These are phyloP conservation scores for Athrips mouffetella DNA, from an alignment of 2,888 invertebrate genomes.

Conservation along the genomic window DNA sequence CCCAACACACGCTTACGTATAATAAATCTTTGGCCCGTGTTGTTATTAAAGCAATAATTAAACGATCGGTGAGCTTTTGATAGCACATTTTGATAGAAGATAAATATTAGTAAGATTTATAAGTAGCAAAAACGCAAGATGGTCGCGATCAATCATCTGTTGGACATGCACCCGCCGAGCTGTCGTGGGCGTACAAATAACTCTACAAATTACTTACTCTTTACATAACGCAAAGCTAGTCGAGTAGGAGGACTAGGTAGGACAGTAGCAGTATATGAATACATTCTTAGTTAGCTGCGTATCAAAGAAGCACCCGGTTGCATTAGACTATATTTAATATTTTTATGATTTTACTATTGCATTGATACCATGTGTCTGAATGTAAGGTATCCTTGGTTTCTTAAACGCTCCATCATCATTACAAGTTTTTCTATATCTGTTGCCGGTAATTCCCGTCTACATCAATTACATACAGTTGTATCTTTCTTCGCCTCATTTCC, in stretches of 20 bases:
- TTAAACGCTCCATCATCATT: background rate
- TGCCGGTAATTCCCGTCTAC: background rate
- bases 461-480: background rate
- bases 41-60: constrained; percentile 38
- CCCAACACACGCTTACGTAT: constrained; percentile 34
- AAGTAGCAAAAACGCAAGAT: background rate
- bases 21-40: constrained; percentile 52
- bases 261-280: background rate
- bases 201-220: background rate
- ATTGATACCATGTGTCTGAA: no score
- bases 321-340: constrained; percentile 1
- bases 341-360: no score
- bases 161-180: background rate
- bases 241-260: constrained; percentile 3
- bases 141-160: constrained; percentile 10
- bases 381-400: background rate
- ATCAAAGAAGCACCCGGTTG: background rate
- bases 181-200: constrained; percentile 8
- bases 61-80: constrained; percentile 24
- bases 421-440: background rate
- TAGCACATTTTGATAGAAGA: constrained; percentile 6
- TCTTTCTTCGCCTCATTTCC: constrained; percentile 1
- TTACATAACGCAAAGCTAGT: background rate
- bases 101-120: constrained; percentile 10
- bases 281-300: background rate